A percentile compares a stretch with the other conserved stretches of the same genome.
phyloP scores from a whole-genome alignment of 2,113 vertebrate species.

The Pelvicachromis taeniatus region DNA sequence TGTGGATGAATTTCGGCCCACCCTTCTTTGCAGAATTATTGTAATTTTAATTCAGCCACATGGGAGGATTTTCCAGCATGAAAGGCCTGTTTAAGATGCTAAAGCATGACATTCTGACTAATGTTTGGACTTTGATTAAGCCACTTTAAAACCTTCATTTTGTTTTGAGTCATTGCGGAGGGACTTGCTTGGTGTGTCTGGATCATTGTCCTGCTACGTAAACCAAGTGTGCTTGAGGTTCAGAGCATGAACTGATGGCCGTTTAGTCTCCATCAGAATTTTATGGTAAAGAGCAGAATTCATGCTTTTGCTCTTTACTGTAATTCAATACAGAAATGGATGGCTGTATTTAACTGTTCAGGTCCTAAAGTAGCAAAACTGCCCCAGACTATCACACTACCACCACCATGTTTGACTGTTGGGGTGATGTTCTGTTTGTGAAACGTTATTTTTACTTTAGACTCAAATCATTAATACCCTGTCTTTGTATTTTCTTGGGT shows the following conservation, averaged over 20 bases:
- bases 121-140: not conserved
- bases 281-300: not conserved
- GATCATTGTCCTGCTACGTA: not conserved
- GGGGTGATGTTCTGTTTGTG: not conserved
- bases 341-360: not conserved
- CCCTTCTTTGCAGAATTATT: not conserved
- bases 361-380: not conserved
- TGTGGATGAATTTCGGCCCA: not conserved
- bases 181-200: not conserved
- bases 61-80: not conserved
- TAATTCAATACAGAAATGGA: not conserved
- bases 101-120: not conserved
- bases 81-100: not conserved
- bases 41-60: not conserved
- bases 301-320: not conserved
- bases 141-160: not conserved
- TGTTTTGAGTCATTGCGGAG: not conserved
- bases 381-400: not conserved
- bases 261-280: rapidly evolving
- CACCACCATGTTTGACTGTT: not conserved
- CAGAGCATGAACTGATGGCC: not conserved
- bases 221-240: not conserved
- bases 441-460: not conserved
- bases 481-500: too few relatives aligned
- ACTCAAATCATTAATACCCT: not conserved